Evolutionary conservation across 1,140 invertebrate genomes (phyloP).

Genomic region (Bombus waltoni): DNA sequence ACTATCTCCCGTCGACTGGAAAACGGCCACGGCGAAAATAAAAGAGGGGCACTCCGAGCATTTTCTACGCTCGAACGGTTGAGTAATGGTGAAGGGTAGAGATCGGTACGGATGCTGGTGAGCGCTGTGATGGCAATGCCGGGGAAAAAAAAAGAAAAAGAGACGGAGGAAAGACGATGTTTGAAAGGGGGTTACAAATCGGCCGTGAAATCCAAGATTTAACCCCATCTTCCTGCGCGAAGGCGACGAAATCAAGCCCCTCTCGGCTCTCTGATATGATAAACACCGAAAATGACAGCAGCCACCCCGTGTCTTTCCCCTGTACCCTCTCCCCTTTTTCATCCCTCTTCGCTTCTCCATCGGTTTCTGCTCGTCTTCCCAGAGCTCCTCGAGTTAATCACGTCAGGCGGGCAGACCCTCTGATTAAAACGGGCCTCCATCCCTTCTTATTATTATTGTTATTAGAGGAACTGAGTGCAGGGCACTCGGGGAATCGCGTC

Average conservation of each 20-base stretch:
- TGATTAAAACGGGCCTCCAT: conserved; percentile 72
- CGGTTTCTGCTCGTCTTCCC: conserved; percentile 26
- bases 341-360: background rate
- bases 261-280: conserved; percentile 66
- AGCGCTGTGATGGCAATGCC: too few species aligned
- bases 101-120: background rate
- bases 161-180: background rate
- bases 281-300: conserved; percentile 73
- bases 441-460: conserved; percentile 72
- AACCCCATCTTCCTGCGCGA: conserved; percentile 36
- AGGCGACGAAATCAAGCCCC: conserved; percentile 53
- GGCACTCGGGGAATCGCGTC: conserved; percentile 55
- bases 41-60: conserved; percentile 13
- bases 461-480: conserved; percentile 67
- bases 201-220: conserved; percentile 63
- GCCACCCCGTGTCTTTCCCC: conserved; percentile 20
- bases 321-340: background rate
- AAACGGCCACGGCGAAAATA: conserved; percentile 26
- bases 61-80: conserved; percentile 51
- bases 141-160: background rate
- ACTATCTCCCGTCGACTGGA: conserved; percentile 17
- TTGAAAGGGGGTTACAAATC: conserved; percentile 48
- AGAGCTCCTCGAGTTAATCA: conserved; percentile 70
- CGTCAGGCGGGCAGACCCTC: conserved; percentile 70
- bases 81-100: conserved; percentile 46